Conservation (phyloP, 1,140 invertebrate genomes). For the Brevipalpus yothersi region DNA sequence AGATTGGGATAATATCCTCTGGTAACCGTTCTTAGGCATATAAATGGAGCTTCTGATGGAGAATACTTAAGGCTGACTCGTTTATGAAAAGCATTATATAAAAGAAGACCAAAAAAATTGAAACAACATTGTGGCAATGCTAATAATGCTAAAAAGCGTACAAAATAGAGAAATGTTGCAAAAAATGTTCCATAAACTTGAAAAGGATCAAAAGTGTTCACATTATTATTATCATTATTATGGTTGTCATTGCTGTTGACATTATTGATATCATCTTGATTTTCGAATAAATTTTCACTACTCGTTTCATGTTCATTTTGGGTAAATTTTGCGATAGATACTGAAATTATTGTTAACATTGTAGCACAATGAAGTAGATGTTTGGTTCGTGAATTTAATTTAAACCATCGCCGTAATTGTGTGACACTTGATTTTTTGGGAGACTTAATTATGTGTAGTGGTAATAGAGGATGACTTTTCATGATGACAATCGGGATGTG, state of each 20-base stretch:
- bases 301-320: constrained; percentile 30
- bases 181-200: constrained; percentile 43
- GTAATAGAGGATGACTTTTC: too few species aligned
- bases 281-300: too few species aligned
- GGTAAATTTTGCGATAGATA: constrained; percentile 28
- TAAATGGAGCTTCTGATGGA: constrained; percentile 70
- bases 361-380: constrained; percentile 51
- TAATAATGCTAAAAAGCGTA: constrained; percentile 56
- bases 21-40: constrained; percentile 84
- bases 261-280: too few species aligned
- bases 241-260: constrained; percentile 18
- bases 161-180: constrained; percentile 37
- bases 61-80: constrained; percentile 70
- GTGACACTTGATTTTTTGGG: too few species aligned
- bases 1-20: constrained; percentile 79
- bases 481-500: too few species aligned
- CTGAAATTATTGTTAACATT: constrained; percentile 41
- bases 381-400: constrained; percentile 34
- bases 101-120: constrained; percentile 65
- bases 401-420: neutral
- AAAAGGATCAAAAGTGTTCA: constrained; percentile 44
- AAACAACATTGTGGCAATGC: constrained; percentile 48
- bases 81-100: constrained; percentile 84
- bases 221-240: constrained; percentile 22
- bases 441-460: too few species aligned